Percentiles rank a stretch among this genome's conserved stretches.
phyloP scores from a whole-genome alignment of 2,113 vertebrate genomes.

The Tragelaphus buxtoni region DNA sequence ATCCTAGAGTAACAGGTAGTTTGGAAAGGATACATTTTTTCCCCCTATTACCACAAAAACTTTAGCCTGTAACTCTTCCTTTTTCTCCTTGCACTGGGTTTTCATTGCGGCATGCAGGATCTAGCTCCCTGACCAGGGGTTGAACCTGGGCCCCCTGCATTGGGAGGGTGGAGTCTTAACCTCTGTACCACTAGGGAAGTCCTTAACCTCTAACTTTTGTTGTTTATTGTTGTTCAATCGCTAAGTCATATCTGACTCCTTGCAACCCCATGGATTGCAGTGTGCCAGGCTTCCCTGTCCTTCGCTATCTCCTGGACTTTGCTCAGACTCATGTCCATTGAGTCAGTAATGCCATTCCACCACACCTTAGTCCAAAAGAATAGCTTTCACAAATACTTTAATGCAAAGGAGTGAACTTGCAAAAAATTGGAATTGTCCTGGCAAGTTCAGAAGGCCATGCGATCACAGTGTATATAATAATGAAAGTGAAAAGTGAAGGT shows the following conservation, averaged over 20 bases:
- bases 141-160: neutral
- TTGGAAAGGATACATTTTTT: neutral
- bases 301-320: neutral
- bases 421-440: neutral
- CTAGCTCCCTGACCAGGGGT: neutral
- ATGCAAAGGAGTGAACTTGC: neutral
- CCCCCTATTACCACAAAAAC: neutral
- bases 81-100: neutral
- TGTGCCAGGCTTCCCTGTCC: neutral
- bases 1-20: neutral
- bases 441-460: neutral
- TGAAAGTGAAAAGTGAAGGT: neutral
- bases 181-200: neutral
- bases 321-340: neutral
- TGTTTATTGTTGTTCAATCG: neutral
- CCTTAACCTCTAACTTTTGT: neutral
- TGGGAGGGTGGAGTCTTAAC: neutral
- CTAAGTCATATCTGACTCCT: neutral
- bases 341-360: neutral
- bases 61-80: neutral
- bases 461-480: neutral
- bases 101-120: neutral
- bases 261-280: neutral
- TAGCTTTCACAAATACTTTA: neutral
- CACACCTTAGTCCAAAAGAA: neutral